Evolutionary conservation across 2,113 vertebrate species (phyloP).

Genomic region (Dicentrarchus labrax): DNA sequence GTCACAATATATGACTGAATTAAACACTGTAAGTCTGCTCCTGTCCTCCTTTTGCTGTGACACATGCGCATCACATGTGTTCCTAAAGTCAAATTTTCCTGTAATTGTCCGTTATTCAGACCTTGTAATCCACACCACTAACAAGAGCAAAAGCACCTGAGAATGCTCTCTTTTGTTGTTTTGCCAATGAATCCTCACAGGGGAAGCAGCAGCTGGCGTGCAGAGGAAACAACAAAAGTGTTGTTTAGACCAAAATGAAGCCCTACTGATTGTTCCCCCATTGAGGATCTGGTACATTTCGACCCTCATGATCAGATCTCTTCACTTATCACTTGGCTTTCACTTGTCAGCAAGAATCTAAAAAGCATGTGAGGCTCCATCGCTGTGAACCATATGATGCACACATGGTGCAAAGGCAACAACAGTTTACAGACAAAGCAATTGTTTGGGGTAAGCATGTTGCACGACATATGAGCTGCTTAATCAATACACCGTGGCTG

Average conservation of each 20-base stretch:
- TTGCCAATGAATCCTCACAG: conserved; percentile 49
- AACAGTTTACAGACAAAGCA: background rate
- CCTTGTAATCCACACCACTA: conserved; percentile 60
- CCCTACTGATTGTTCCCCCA: conserved; percentile 29
- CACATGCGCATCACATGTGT: conserved; percentile 66
- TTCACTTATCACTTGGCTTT: conserved; percentile 34
- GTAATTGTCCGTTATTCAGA: conserved; percentile 61
- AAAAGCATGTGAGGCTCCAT: background rate
- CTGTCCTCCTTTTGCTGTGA: conserved; percentile 4
- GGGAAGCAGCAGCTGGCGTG: conserved; percentile 56
- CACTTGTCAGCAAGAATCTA: background rate
- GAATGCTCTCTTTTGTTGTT: conserved; percentile 65
- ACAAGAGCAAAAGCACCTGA: conserved; percentile 67
- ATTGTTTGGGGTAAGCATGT: background rate
- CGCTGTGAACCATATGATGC: conserved; percentile 40
- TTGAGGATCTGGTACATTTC: conserved; percentile 19
- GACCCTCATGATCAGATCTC: conserved; percentile 1
- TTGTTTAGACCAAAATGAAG: conserved; percentile 31
- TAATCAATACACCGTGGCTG: too few species aligned
- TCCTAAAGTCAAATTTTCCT: conserved; percentile 41
- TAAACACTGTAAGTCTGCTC: conserved; percentile 3
- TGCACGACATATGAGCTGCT: too few species aligned
- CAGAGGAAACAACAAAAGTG: conserved; percentile 61
- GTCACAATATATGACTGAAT: conserved; percentile 35
- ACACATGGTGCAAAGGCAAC: background rate